These are phyloP conservation scores for Homarus americanus DNA, from an alignment of 1,140 invertebrate genomes.

Conservation along the genomic window DNA sequence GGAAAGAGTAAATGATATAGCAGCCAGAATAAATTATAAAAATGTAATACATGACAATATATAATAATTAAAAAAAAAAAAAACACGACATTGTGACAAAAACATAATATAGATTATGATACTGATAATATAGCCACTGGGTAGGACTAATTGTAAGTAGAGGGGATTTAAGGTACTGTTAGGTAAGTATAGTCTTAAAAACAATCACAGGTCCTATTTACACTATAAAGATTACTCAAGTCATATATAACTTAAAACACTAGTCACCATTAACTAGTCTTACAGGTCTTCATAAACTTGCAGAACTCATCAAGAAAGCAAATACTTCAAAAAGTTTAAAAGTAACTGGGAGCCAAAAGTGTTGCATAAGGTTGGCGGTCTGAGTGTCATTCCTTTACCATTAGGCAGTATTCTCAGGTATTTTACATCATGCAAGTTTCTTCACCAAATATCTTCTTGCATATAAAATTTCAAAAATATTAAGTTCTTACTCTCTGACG, in stretches of 20 bases:
- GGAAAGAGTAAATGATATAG: conserved; percentile 44
- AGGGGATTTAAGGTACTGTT: background rate
- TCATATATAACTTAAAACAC: background rate
- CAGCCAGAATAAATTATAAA: conserved; percentile 50
- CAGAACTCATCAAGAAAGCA: conserved; percentile 7
- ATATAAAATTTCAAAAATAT: too few relatives aligned
- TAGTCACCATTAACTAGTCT: conserved; percentile 10
- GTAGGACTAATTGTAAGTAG: background rate
- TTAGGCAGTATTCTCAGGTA: conserved; percentile 1
- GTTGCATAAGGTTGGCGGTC: conserved; percentile 41
- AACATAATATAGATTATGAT: too few relatives aligned
- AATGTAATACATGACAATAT: background rate
- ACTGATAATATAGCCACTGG: background rate
- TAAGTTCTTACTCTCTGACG: too few relatives aligned
- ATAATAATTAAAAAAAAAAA: too few relatives aligned
- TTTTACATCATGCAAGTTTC: background rate
- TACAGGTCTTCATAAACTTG: conserved; percentile 40
- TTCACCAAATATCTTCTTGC: too few relatives aligned
- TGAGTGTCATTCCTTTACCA: conserved; percentile 17
- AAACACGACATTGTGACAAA: background rate
- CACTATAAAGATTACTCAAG: background rate
- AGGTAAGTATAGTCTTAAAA: background rate
- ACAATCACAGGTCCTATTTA: conserved; percentile 4
- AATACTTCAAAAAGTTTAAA: conserved; percentile 9
- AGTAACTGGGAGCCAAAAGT: conserved; percentile 45